These are phyloP conservation scores for Heliothis subflexa DNA, from an alignment of 1,140 invertebrate species.

Conservation along the genomic window DNA sequence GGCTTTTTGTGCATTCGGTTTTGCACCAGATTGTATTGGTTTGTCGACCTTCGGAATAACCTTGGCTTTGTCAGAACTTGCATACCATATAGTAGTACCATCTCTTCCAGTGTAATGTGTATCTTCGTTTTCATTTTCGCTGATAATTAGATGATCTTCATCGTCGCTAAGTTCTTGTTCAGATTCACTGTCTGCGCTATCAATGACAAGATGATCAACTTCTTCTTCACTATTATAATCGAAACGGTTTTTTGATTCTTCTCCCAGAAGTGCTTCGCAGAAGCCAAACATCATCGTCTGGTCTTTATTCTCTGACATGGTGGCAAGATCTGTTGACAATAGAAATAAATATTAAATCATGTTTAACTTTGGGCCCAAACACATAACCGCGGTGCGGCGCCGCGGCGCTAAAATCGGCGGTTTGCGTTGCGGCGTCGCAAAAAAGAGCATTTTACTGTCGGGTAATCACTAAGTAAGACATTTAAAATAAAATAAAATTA, in stretches of 20 bases:
- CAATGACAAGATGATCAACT: not conserved
- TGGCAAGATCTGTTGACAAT: not conserved
- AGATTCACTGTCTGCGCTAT: not conserved
- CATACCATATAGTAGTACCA: not conserved
- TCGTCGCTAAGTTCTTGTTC: not conserved
- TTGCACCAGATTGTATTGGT: not conserved
- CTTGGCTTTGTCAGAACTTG: not conserved
- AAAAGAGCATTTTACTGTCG: too few relatives aligned
- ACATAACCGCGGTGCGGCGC: too few relatives aligned
- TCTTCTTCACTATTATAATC: not conserved
- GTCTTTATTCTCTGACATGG: not conserved
- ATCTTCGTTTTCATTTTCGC: not conserved
- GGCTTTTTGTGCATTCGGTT: not conserved
- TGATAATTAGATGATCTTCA: not conserved
- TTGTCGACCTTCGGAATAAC: not conserved
- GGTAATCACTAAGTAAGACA: too few relatives aligned
- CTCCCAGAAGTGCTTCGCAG: not conserved
- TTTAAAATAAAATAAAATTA: too few relatives aligned
- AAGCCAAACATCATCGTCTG: slow-evolving; percentile 3
- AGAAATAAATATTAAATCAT: not conserved
- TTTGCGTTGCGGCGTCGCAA: too few relatives aligned
- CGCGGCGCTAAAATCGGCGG: too few relatives aligned
- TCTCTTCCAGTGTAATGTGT: not conserved
- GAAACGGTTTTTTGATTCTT: not conserved
- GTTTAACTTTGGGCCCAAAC: too few relatives aligned